Evolutionary conservation across 2,888 invertebrate genomes (phyloP), one percentile per base, ranked within the genome.

Genomic region (Eubasilissa splendida): DNA sequence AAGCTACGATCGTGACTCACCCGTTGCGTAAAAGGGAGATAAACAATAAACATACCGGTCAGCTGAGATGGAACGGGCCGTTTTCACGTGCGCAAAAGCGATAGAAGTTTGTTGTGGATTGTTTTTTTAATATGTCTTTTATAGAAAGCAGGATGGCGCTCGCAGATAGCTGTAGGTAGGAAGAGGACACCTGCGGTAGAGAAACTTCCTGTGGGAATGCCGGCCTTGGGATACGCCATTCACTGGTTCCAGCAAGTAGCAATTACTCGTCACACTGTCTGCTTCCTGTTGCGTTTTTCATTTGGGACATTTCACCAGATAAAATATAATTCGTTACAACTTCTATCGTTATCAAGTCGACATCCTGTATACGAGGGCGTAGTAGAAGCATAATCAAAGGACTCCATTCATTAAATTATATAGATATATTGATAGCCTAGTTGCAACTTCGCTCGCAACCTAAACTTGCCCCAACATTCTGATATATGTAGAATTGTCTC

Each of bases 31-130:
- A 81, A 75, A 77, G 70, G 54, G 77, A 78, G 77, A 81, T 60
- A 77, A 56, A 81, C 60, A 78, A 81, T 60, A 77, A 56, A 81
- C 60, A 78, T 58, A 68, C 9, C 66, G 9, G 56, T 56, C 52
- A 52, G 68, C 50, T 79, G 79, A 75, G 70, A 70, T 12, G 22
- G 70, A 59, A 31, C 58, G 42, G 56, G 33, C 58, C 50, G 42
- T 75, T 79, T 75, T 75, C 75, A 68, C 75, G 75, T 79, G 79
- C 79, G 79, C 75, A 75, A 75, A 53, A 42, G 79, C 78, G 63
- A 65, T 54, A 73, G 73, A 53, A 71, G 42, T 42, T 14, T 33
- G 76, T 42, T n/a, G 66, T 66, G n/a, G 66, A 76, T 65, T 76
- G 33, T 56, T 52, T 77, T 53, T 76, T 75, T 59, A 42, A 42